A percentile compares a stretch with the other conserved stretches of the same genome.
phyloP scores from a whole-genome alignment of 2,797 vertebrate species.

The Poecilia picta region DNA sequence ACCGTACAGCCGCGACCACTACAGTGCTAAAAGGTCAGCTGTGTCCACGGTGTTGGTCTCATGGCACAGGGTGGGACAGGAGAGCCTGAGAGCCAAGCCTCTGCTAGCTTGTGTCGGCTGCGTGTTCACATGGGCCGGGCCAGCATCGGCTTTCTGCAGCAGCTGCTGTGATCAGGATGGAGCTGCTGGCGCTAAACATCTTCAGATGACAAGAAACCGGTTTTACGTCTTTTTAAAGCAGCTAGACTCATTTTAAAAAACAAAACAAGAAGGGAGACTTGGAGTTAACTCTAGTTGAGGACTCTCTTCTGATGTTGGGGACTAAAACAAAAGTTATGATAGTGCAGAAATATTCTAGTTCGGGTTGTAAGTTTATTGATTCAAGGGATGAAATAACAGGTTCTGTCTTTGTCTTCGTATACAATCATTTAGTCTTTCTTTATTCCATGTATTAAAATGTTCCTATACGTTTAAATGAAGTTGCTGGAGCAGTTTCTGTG shows the following conservation, averaged over 20 bases:
- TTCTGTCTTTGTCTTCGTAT: background rate
- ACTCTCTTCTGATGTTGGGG: background rate
- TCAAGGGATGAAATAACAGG: too few relatives aligned
- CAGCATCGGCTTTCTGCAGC: constrained; percentile 51
- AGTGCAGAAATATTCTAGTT: background rate
- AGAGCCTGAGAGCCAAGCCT: constrained; percentile 15
- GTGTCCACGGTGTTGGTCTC: constrained; percentile 23
- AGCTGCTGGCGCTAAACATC: constrained; percentile 27
- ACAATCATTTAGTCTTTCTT: background rate
- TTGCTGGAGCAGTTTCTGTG: too few relatives aligned
- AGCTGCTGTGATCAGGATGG: constrained; percentile 46
- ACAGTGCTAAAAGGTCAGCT: constrained; percentile 16
- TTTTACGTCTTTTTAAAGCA: background rate
- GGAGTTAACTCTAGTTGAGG: background rate
- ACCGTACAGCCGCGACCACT: constrained; percentile 55
- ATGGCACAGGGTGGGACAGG: constrained; percentile 36
- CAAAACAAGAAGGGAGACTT: too few relatives aligned
- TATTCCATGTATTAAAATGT: background rate
- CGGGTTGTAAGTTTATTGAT: background rate
- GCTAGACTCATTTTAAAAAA: too few relatives aligned
- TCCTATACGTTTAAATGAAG: too few relatives aligned
- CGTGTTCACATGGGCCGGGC: constrained; percentile 53
- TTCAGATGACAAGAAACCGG: background rate
- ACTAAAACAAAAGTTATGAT: background rate
- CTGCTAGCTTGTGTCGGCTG: constrained; percentile 53